A percentile compares a stretch with the other conserved stretches of the same genome.
These are phyloP conservation scores for Callimorpha dominula DNA, from an alignment of 2,888 invertebrate genomes.

Conservation along the genomic window DNA sequence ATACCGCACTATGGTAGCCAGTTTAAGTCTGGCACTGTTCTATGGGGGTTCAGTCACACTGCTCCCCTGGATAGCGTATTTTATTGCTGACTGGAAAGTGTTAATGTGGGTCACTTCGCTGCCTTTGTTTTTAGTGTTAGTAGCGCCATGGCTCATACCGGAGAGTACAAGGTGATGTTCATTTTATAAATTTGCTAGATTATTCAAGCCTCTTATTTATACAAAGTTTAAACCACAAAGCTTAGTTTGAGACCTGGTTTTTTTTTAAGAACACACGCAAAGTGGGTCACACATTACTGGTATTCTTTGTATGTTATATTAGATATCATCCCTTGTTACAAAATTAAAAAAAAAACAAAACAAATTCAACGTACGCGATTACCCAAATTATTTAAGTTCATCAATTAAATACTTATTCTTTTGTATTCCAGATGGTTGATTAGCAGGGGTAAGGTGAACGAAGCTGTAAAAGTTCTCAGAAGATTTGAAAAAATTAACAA, in stretches of 20 bases:
- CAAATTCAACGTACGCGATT: too few relatives aligned
- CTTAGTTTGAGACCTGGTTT: too few relatives aligned
- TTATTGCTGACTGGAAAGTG: conserved; percentile 73
- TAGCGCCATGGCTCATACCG: conserved; percentile 72
- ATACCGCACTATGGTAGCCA: conserved; percentile 76
- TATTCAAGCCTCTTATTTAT: too few relatives aligned
- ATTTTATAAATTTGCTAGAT: background rate
- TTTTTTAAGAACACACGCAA: too few relatives aligned
- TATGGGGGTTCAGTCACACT: conserved; percentile 75
- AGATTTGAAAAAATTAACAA: conserved; percentile 70
- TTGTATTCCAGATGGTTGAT: conserved; percentile 62
- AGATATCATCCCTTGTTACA: too few relatives aligned
- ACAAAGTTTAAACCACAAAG: too few relatives aligned
- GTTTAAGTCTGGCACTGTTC: conserved; percentile 63
- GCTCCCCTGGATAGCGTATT: conserved; percentile 80
- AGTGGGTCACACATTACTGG: too few relatives aligned
- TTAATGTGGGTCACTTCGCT: conserved; percentile 73
- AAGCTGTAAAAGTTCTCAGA: conserved; percentile 65
- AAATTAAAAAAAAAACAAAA: too few relatives aligned
- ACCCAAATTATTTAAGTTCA: too few relatives aligned
- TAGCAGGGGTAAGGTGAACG: conserved; percentile 61
- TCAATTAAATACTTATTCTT: background rate
- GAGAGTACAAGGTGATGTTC: conserved; percentile 75
- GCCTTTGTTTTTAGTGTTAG: conserved; percentile 68
- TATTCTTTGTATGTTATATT: too few relatives aligned